Base-by-base conservation (phyloP, 2,888 invertebrate genomes). In the Lithophane semibrunnea region DNA sequence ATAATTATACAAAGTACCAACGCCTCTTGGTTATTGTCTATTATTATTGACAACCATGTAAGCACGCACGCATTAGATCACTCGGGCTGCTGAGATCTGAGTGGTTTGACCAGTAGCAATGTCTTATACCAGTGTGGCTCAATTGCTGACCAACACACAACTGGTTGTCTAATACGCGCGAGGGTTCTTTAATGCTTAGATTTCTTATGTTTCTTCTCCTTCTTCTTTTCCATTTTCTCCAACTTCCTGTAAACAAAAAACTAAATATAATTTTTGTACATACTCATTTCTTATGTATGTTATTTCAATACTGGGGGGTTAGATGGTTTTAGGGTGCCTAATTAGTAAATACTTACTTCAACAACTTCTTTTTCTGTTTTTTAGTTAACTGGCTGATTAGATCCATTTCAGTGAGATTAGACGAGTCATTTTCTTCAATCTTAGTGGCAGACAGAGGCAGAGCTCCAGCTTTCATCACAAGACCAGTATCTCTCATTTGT, bases 401-500 rank as follows among this genome's bases (percentile, higher is more conserved):
- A 79, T 98, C 98, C 37, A 98, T 96, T 95, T 98, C 98, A n/a
- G 98, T 97, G 78, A 97, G 95, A 78, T 88, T 97, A 91, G 94
- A 95, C 91, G 89, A 97, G 95, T 92, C 98, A 96, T 85, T 97
- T 90, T 92, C 98, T 93, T 93, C 98, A 95, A 93, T 97, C 96
- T 92, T 98, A 93, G 90, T 96, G 79, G 93, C 95, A 91, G 96
- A 94, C 9, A 97, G 91, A 68, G 97, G 97, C 89, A 97, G 92
- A 49, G 98, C 98, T 24, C 97, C 97, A 91, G 98, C 98, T 93
- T 99, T 99, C 95, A 99, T 97, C 54, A 98, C 98, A 68, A 99
- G 97, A 1, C 99, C 99, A 93, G 99, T 99, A 90, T 99, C 99
- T 87, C 98, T 97, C 99, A 99, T 99, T 92, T 99, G 99, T 88